phyloP scores from a whole-genome alignment of 2,888 invertebrate species.

The Macrophya alboannulata region DNA sequence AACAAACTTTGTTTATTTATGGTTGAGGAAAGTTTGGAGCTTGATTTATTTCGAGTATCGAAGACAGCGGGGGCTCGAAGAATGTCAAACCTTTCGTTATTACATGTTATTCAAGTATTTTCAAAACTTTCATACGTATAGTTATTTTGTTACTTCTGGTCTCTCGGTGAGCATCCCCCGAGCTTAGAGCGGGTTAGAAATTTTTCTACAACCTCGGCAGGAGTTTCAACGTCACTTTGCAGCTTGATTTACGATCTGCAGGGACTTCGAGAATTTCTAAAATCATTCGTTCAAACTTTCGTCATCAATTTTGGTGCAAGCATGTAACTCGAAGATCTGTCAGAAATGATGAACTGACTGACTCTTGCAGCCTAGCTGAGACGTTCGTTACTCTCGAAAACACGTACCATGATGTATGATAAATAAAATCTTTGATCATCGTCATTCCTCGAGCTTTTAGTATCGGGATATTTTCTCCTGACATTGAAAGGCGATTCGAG shows the following conservation, averaged over 20 bases:
- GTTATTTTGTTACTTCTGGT: not conserved
- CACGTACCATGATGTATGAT: not conserved
- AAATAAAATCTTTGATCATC: not conserved
- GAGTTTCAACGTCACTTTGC: not conserved
- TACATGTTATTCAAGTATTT: not conserved
- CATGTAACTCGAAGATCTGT: not conserved
- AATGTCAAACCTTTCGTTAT: constrained; percentile 4
- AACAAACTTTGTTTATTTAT: constrained; percentile 19
- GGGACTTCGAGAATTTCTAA: not conserved
- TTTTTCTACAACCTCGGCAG: not conserved
- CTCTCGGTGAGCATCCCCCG: not conserved
- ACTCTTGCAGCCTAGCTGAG: no score
- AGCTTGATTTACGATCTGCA: not conserved
- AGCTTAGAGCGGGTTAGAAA: not conserved
- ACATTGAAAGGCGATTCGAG: no score
- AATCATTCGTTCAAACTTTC: not conserved
- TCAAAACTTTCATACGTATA: not conserved
- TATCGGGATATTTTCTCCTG: no score
- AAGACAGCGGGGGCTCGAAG: not conserved
- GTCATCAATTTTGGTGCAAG: not conserved
- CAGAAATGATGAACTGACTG: no score
- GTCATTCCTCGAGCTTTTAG: not conserved
- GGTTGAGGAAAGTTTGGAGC: not conserved
- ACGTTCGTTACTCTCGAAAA: no score
- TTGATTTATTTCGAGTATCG: constrained; percentile 9